phyloP scores from a whole-genome alignment of 2,888 invertebrate species.

The Melieria crassipennis region DNA sequence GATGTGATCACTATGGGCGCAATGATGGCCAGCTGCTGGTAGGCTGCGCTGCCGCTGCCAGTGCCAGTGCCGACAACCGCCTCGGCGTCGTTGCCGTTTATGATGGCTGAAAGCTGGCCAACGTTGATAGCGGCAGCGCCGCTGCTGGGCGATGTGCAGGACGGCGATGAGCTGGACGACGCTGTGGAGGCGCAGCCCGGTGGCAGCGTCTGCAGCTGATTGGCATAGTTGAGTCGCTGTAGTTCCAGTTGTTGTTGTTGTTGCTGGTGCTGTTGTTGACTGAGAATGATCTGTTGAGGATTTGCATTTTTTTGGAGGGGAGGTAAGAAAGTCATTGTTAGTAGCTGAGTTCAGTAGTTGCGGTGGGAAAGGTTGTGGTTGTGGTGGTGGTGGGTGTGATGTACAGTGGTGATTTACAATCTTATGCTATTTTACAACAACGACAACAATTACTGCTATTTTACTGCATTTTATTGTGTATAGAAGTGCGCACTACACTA shows the following conservation, averaged over 20 bases:
- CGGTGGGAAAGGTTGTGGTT: not conserved
- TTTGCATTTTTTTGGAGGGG: constrained; percentile 24
- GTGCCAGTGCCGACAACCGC: constrained; percentile 11
- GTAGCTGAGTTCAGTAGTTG: constrained; percentile 24
- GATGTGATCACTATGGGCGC: constrained; percentile 28
- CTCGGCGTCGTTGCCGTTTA: constrained; percentile 33
- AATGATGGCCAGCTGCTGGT: constrained; percentile 44
- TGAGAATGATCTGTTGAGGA: constrained; percentile 59
- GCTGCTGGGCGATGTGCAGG: constrained; percentile 55
- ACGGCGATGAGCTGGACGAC: constrained; percentile 57
- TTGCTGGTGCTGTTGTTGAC: constrained; percentile 51
- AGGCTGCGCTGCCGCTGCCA: not conserved
- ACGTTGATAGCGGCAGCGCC: constrained; percentile 30
- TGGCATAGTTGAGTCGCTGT: constrained; percentile 53
- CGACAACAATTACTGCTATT: constrained; percentile 35
- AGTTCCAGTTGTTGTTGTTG: constrained; percentile 53
- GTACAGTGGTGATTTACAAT: constrained; percentile 27
- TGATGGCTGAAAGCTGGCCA: too few species aligned
- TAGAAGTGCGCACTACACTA: too few species aligned
- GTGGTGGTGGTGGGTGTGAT: too few species aligned
- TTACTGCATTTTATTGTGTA: not conserved
- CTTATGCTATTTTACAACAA: constrained; percentile 29
- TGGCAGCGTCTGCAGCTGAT: constrained; percentile 53
- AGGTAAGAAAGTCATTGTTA: constrained; percentile 35
- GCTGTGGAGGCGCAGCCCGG: constrained; percentile 55